Evolutionary conservation across 2,888 invertebrate genomes (phyloP), one percentile per base, ranked within the genome.

Genomic region (Acanthosoma haemorrhoidale): DNA sequence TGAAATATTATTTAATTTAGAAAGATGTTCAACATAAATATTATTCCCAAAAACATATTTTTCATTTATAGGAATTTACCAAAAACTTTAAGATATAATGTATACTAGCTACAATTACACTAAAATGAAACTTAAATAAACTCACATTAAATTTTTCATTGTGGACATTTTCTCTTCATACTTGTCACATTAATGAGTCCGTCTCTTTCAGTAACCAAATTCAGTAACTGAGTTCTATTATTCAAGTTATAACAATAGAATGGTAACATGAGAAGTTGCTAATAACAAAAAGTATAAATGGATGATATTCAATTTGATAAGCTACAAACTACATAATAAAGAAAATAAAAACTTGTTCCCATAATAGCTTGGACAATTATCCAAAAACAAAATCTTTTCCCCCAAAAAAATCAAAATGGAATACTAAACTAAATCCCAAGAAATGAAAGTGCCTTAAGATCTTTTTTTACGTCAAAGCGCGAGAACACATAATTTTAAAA

Each of bases 201-300:
- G 29, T 51, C 51, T 51, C 11, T 25, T 25, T 51, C 8, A n/a
- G n/a, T n/a, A n/a, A 51, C 51, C 21, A 51, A 51, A n/a, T 29
- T 51, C n/a, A 21, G 21, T 1, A 18, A 51, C n/a, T n/a, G 25
- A 9, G 25, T 51, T 51, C 25, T 25, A 51, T 25, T 51, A 51
- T 25, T n/a, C 21, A 25, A 38, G 9, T 21, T 21, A 63, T 21
- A 16, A 61, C 39, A 63, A 36, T 38, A 39, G 25, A 41, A 64
- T 64, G 64, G 64, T 64, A 64, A 64, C 64, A 64, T 64, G 41
- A 41, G 41, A 25, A 64, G 64, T 41, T 41, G 29, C 64, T 64
- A 64, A 39, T 64, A 41, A 61, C 34, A 63, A 31, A 64, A 39
- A 41, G 18, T 25, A 51, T 51, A 25, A 51, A 13, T 51, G 43